These are phyloP conservation scores for Peromyscus attwateri DNA, from an alignment of 2,797 vertebrate species.

Conservation along the genomic window DNA sequence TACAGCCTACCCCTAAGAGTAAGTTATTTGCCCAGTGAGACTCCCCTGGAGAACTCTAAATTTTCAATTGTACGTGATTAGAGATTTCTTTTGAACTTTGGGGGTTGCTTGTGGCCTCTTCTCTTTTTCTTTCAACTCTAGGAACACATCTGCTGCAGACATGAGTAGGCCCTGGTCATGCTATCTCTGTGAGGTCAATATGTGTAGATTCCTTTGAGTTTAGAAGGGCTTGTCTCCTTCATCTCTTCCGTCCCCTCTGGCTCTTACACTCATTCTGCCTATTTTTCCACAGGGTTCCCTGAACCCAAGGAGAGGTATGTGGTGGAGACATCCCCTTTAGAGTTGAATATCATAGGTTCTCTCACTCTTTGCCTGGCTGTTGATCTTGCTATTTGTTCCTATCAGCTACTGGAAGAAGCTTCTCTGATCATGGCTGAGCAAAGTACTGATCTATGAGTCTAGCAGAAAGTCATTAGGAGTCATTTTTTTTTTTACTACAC, in stretches of 20 bases:
- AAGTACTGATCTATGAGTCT: not conserved
- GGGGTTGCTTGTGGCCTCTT: not conserved
- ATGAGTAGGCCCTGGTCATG: not conserved
- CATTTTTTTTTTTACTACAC: not conserved
- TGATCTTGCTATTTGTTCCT: not conserved
- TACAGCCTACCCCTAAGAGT: not conserved
- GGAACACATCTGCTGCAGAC: not conserved
- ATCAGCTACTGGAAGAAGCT: not conserved
- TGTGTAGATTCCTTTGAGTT: not conserved
- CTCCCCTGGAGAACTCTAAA: not conserved
- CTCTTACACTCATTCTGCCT: not conserved
- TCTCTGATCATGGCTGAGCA: not conserved
- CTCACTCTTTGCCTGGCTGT: not conserved
- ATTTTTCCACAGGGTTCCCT: not conserved
- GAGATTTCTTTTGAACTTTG: not conserved
- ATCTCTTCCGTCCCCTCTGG: not conserved
- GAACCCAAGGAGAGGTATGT: not conserved
- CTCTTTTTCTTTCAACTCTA: not conserved
- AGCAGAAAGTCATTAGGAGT: not conserved
- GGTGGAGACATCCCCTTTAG: too few species aligned
- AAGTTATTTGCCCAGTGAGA: not conserved
- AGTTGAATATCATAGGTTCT: not conserved
- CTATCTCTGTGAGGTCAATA: not conserved
- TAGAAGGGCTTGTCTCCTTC: not conserved
- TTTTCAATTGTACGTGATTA: not conserved